Percentiles rank a stretch among this genome's conserved stretches.
Evolutionary conservation across 2,888 invertebrate species (phyloP).

Genomic region (Drosophila kambysellisi): DNA sequence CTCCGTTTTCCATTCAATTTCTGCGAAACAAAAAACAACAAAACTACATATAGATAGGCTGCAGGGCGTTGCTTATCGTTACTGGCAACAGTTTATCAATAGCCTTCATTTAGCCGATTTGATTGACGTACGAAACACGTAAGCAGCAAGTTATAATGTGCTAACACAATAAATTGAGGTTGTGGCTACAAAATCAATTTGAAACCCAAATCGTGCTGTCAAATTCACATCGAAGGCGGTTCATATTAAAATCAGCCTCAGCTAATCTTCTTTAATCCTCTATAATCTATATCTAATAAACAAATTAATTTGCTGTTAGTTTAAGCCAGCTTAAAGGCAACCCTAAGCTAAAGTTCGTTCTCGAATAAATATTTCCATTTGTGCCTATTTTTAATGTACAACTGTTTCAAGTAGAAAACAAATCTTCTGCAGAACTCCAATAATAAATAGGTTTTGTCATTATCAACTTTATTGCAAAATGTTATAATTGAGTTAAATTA

Average conservation of each 20-base stretch:
- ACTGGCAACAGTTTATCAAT: constrained; percentile 69
- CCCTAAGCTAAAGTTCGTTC: neutral
- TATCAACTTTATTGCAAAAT: constrained; percentile 72
- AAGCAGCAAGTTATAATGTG: constrained; percentile 33
- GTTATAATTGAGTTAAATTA: constrained; percentile 65
- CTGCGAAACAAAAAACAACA: constrained; percentile 35
- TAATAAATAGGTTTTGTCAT: constrained; percentile 39
- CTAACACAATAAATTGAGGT: constrained; percentile 32
- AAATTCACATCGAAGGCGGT: neutral
- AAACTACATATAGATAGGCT: constrained; percentile 18
- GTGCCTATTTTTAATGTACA: constrained; percentile 27
- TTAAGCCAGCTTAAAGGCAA: neutral
- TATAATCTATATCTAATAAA: neutral
- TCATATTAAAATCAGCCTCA: neutral
- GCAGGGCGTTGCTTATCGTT: constrained; percentile 54
- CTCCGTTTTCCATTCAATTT: constrained; percentile 41
- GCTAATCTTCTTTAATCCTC: neutral
- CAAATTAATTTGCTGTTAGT: neutral
- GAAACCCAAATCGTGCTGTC: neutral
- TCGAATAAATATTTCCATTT: neutral
- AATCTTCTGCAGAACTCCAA: constrained; percentile 38
- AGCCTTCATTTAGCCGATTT: constrained; percentile 59
- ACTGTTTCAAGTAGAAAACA: constrained; percentile 6
- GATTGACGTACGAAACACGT: constrained; percentile 70
- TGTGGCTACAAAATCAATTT: neutral